Evolutionary conservation across 35 echinoderm and acorn worm species (phyloP).

Genomic region (Heliocidaris erythrogramma): DNA sequence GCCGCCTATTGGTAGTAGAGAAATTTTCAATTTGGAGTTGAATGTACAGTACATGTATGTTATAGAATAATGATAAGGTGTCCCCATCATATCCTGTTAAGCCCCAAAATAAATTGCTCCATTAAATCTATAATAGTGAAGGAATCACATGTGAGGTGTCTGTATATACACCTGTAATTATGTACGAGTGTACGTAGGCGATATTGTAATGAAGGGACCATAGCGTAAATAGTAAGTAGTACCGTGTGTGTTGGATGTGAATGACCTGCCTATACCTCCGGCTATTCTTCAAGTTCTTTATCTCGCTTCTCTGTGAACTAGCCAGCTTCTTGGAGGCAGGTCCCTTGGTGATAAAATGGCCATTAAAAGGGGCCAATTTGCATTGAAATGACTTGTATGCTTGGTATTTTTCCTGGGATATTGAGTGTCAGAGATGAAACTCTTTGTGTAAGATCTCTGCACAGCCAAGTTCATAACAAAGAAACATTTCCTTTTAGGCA

Average conservation of each 20-base stretch:
- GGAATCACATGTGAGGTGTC: too few species aligned
- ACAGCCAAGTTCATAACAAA: background rate
- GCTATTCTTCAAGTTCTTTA: constrained; percentile 18
- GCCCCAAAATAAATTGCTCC: too few species aligned
- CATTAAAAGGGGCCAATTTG: constrained; percentile 42
- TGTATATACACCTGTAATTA: too few species aligned
- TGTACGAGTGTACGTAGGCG: background rate
- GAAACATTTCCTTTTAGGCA: background rate
- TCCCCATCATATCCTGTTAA: too few species aligned
- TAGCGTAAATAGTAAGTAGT: background rate
- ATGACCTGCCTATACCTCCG: background rate
- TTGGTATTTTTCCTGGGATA: background rate
- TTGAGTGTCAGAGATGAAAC: constrained; percentile 10
- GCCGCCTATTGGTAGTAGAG: too few species aligned
- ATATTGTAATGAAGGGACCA: background rate
- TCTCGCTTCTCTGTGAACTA: background rate
- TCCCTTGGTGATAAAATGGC: constrained; percentile 38
- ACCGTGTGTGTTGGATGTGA: background rate
- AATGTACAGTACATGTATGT: too few species aligned
- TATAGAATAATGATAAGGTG: too few species aligned
- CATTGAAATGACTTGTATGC: constrained; percentile 32
- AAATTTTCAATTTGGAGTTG: too few species aligned
- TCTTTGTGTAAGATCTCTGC: background rate
- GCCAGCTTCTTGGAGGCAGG: background rate
- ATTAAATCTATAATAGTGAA: too few species aligned